A percentile compares a stretch with the other conserved stretches of the same genome.
phyloP scores from a whole-genome alignment of 2,888 invertebrate genomes.

The Drosophila anomalata region DNA sequence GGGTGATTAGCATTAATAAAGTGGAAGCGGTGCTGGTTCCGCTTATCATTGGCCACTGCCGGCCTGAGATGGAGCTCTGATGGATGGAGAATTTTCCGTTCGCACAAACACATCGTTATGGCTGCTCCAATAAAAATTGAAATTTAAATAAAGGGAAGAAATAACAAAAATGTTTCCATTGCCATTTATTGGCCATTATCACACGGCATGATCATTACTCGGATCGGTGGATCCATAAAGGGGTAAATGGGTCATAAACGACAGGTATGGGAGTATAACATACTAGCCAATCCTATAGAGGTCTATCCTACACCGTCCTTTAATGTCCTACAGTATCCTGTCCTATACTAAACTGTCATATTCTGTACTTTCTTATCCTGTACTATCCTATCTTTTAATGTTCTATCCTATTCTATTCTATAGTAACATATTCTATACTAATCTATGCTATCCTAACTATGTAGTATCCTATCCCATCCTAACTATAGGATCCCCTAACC shows the following conservation, averaged over 20 bases:
- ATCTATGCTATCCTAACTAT: too few species aligned
- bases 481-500: too few species aligned
- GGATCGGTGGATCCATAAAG: conserved; percentile 5
- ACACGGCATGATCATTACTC: conserved; percentile 20
- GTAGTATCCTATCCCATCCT: too few species aligned
- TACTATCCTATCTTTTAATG: too few species aligned
- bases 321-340: too few species aligned
- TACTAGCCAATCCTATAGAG: neutral
- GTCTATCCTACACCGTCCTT: too few species aligned
- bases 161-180: conserved; percentile 28
- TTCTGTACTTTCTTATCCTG: too few species aligned
- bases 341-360: too few species aligned
- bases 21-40: conserved; percentile 22
- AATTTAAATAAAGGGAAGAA: neutral
- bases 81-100: conserved; percentile 44
- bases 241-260: conserved; percentile 3
- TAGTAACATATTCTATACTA: too few species aligned
- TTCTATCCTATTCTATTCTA: too few species aligned
- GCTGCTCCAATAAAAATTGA: neutral
- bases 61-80: conserved; percentile 16
- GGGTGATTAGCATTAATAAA: conserved; percentile 45
- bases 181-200: conserved; percentile 22
- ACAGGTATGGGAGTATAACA: neutral
- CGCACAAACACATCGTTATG: conserved; percentile 26
- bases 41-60: conserved; percentile 44